These are phyloP conservation scores for Sebastes kiyomatsui DNA, from an alignment of 2,797 vertebrate genomes.

Conservation along the genomic window DNA sequence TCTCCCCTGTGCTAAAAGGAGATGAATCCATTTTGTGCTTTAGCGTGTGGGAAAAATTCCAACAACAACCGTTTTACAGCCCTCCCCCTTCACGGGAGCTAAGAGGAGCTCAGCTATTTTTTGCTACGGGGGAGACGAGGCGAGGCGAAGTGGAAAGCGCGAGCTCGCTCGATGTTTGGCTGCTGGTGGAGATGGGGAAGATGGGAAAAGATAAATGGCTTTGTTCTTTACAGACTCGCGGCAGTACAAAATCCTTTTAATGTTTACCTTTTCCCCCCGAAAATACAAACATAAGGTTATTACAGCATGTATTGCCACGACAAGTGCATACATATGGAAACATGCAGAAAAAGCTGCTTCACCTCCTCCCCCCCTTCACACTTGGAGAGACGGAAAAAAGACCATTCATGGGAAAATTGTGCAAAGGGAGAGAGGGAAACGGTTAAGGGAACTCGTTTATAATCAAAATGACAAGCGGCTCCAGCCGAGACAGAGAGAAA, in stretches of 20 bases:
- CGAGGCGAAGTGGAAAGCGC: conserved; percentile 45
- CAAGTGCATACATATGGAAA: background rate
- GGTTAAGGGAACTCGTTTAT: conserved; percentile 56
- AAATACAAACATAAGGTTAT: conserved; percentile 29
- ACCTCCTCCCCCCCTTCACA: background rate
- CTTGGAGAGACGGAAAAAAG: conserved; percentile 1
- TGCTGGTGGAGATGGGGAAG: conserved; percentile 57
- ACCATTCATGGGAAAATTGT: conserved; percentile 13
- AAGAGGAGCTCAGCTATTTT: conserved; percentile 67
- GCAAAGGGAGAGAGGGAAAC: conserved; percentile 19
- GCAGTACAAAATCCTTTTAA: conserved; percentile 42
- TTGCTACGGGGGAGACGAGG: conserved; percentile 65
- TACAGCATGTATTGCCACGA: conserved; percentile 8
- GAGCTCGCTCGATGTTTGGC: conserved; percentile 45
- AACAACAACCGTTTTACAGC: conserved; percentile 65
- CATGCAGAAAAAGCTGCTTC: background rate
- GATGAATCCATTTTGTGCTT: conserved; percentile 67
- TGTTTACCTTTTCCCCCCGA: conserved; percentile 23
- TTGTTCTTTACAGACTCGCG: conserved; percentile 62
- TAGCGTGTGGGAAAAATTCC: conserved; percentile 61
- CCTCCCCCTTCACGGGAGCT: conserved; percentile 52
- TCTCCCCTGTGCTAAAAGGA: conserved; percentile 51
- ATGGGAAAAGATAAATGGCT: conserved; percentile 65
- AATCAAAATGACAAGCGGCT: conserved; percentile 63
- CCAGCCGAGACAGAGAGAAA: conserved; percentile 13